phyloP scores from a whole-genome alignment of 2,888 invertebrate genomes.

The Ecdyonurus torrentis region DNA sequence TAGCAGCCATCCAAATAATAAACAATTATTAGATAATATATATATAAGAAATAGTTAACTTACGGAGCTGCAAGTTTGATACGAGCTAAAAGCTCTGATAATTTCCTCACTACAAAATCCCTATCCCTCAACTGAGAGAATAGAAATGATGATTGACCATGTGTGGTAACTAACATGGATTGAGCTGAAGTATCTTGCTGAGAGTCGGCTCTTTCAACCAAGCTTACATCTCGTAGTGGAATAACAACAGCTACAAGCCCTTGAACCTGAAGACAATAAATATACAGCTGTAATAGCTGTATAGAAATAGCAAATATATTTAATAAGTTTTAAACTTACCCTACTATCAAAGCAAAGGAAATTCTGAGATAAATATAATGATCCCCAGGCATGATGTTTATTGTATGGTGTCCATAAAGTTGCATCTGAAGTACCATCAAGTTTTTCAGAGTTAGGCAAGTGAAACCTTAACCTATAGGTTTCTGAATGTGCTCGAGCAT shows the following conservation, averaged over 20 bases:
- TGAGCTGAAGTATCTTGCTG: slow-evolving; percentile 38
- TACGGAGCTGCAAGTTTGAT: slow-evolving; percentile 23
- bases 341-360: slow-evolving; percentile 93
- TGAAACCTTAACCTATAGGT: slow-evolving; percentile 70
- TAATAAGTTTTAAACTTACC: no score
- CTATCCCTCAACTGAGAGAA: slow-evolving; percentile 79
- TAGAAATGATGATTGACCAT: slow-evolving; percentile 65
- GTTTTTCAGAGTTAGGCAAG: slow-evolving; percentile 74
- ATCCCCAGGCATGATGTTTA: slow-evolving; percentile 73
- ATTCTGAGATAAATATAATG: slow-evolving; percentile 80
- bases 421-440: slow-evolving; percentile 87
- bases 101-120: slow-evolving; percentile 74
- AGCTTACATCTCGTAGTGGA: slow-evolving; percentile 66
- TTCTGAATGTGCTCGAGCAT: slow-evolving; percentile 87
- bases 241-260: slow-evolving; percentile 74
- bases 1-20: slow-evolving; percentile 21
- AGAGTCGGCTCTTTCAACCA: slow-evolving; percentile 59
- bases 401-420: slow-evolving; percentile 91
- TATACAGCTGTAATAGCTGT: neutral
- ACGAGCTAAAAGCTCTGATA: slow-evolving; percentile 71
- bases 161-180: slow-evolving; percentile 66
- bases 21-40: no score
- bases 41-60: slow-evolving; percentile 8
- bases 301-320: neutral
- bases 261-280: slow-evolving; percentile 39